Evolutionary conservation across 2,888 invertebrate genomes (phyloP).

Genomic region (Acanthacorydalis orientalis): DNA sequence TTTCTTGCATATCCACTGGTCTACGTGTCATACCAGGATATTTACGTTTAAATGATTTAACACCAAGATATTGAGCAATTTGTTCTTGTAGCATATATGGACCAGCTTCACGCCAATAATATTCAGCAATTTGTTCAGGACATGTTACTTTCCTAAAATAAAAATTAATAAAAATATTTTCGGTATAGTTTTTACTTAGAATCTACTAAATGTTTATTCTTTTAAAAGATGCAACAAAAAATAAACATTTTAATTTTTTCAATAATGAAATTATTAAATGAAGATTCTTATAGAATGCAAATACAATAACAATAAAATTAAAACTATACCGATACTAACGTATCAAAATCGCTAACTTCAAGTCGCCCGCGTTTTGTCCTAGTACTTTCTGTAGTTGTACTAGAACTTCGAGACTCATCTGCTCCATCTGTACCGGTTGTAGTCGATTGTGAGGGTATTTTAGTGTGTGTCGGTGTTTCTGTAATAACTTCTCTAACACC

Average conservation of each 20-base stretch:
- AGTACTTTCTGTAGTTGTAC: constrained; percentile 50
- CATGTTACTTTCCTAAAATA: constrained; percentile 25
- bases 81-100: constrained; percentile 93
- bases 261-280: background rate
- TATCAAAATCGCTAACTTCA: constrained; percentile 30
- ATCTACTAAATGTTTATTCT: no score
- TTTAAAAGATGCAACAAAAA: no score
- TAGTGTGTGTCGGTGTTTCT: constrained; percentile 25
- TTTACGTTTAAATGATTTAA: constrained; percentile 93
- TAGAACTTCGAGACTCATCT: constrained; percentile 76
- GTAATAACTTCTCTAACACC: constrained; percentile 27
- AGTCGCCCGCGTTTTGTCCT: constrained; percentile 29
- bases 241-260: background rate
- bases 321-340: constrained; percentile 17
- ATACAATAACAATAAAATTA: constrained; percentile 4
- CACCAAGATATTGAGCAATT: constrained; percentile 82
- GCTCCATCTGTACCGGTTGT: constrained; percentile 15
- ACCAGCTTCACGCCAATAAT: constrained; percentile 72
- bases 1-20: constrained; percentile 77
- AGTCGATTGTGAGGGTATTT: constrained; percentile 7
- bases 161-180: background rate
- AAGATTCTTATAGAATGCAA: background rate
- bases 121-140: constrained; percentile 82
- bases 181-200: no score
- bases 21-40: constrained; percentile 78